phyloP scores from a whole-genome alignment of 2,888 invertebrate genomes.

The Leptinotarsa tumamoca region DNA sequence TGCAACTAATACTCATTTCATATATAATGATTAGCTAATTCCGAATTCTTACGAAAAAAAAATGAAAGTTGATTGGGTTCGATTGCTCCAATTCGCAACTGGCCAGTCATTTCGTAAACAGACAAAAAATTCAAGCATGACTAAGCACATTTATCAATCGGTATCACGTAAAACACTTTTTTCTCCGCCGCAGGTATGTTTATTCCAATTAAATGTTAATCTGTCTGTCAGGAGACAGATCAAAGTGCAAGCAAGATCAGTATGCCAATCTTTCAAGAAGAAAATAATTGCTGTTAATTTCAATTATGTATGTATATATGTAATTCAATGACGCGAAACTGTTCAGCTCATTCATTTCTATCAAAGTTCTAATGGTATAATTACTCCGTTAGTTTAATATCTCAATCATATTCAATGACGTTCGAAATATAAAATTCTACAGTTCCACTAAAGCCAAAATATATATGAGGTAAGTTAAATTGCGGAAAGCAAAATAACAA shows the following conservation, averaged over 20 bases:
- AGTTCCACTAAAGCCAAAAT: too few species aligned
- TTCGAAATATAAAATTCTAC: too few species aligned
- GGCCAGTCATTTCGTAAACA: neutral
- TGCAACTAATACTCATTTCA: constrained; percentile 3
- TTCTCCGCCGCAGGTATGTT: neutral
- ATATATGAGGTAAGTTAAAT: too few species aligned
- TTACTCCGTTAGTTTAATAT: too few species aligned
- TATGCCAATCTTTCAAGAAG: constrained; percentile 5
- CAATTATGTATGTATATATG: neutral
- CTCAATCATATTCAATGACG: too few species aligned
- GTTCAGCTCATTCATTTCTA: neutral
- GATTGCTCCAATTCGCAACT: neutral
- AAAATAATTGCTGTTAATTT: constrained; percentile 5
- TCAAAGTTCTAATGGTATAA: too few species aligned
- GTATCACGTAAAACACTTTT: constrained; percentile 1
- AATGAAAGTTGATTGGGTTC: constrained; percentile 7
- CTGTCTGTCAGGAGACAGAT: constrained; percentile 29
- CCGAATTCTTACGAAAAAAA: neutral
- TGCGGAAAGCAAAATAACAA: too few species aligned
- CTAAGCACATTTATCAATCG: constrained; percentile 17
- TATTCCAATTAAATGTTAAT: constrained; percentile 12
- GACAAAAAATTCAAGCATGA: constrained; percentile 15
- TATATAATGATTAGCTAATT: neutral
- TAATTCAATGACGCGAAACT: neutral
- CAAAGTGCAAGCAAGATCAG: constrained; percentile 25